These are phyloP conservation scores for Pogonomyrmex californicus DNA, from an alignment of 1,140 invertebrate species.

Conservation along the genomic window DNA sequence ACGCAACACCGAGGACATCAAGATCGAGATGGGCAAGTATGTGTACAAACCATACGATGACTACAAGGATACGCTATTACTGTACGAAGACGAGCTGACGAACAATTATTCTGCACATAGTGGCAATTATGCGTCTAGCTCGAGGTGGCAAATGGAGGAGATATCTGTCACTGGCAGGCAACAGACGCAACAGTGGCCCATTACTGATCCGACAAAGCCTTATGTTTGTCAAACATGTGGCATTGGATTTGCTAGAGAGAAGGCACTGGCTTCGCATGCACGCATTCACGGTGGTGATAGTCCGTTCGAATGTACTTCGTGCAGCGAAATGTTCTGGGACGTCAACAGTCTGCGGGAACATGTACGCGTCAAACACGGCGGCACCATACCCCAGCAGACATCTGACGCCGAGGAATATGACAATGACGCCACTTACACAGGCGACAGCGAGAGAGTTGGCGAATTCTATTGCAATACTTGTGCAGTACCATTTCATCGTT, in stretches of 20 bases:
- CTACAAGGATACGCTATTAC: slow-evolving; percentile 85
- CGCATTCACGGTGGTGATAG: slow-evolving; percentile 92
- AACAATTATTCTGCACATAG: slow-evolving; percentile 82
- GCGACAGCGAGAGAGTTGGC: slow-evolving; percentile 89
- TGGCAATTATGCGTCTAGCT: slow-evolving; percentile 85
- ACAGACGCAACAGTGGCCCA: slow-evolving; percentile 87
- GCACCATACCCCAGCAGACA: slow-evolving; percentile 77
- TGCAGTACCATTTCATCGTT: slow-evolving; percentile 91
- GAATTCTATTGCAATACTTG: slow-evolving; percentile 93
- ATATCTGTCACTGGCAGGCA: slow-evolving; percentile 76
- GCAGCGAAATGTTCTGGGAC: slow-evolving; percentile 93
- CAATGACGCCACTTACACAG: slow-evolving; percentile 88
- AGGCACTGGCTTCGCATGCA: slow-evolving; percentile 91
- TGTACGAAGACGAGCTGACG: slow-evolving; percentile 83
- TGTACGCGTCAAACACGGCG: slow-evolving; percentile 88
- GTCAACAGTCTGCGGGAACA: slow-evolving; percentile 90
- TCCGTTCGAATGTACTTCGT: slow-evolving; percentile 92
- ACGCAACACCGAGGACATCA: slow-evolving; percentile 72
- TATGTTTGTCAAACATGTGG: slow-evolving; percentile 94
- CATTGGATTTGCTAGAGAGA: slow-evolving; percentile 92
- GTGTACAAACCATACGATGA: slow-evolving; percentile 84
- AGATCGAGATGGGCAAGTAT: slow-evolving; percentile 80
- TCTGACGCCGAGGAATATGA: slow-evolving; percentile 86
- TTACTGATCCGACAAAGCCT: slow-evolving; percentile 91
- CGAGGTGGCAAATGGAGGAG: slow-evolving; percentile 79